Evolutionary conservation across 1,140 invertebrate genomes (phyloP).

Genomic region (Drosophila bipectinata): DNA sequence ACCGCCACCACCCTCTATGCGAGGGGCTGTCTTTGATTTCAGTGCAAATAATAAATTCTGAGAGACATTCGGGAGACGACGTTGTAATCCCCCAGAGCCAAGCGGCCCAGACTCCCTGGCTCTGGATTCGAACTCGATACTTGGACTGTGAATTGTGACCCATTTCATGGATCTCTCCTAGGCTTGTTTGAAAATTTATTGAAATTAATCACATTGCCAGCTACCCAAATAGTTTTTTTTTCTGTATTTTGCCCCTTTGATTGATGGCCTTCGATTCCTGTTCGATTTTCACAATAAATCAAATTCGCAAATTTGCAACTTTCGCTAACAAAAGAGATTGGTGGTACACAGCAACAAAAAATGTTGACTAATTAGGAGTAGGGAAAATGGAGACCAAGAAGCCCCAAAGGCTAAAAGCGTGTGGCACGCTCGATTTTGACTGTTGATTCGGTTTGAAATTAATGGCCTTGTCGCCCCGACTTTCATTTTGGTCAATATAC

Average conservation of each 20-base stretch:
- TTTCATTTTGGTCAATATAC: constrained; percentile 34
- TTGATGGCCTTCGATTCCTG: constrained; percentile 65
- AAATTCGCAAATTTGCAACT: constrained; percentile 41
- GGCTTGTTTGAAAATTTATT: constrained; percentile 68
- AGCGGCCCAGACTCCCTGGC: constrained; percentile 27
- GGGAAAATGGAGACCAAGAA: constrained; percentile 26
- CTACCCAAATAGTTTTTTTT: constrained; percentile 16
- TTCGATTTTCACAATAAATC: constrained; percentile 45
- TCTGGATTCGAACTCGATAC: not conserved
- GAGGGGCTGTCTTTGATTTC: constrained; percentile 63
- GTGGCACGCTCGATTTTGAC: constrained; percentile 66
- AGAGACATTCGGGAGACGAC: constrained; percentile 78
- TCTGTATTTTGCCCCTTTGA: constrained; percentile 45
- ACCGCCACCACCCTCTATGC: constrained; percentile 25
- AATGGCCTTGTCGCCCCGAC: constrained; percentile 50
- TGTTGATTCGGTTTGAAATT: constrained; percentile 58
- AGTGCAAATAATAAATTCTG: constrained; percentile 79
- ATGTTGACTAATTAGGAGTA: constrained; percentile 31
- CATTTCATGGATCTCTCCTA: constrained; percentile 55
- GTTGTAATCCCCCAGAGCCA: constrained; percentile 61
- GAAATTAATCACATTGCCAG: constrained; percentile 75
- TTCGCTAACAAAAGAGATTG: constrained; percentile 18
- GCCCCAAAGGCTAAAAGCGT: constrained; percentile 35
- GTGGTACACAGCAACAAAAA: not conserved
- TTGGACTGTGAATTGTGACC: constrained; percentile 41